phyloP scores from a whole-genome alignment of 2,888 invertebrate species.

The Neoitamus cyanurus region DNA sequence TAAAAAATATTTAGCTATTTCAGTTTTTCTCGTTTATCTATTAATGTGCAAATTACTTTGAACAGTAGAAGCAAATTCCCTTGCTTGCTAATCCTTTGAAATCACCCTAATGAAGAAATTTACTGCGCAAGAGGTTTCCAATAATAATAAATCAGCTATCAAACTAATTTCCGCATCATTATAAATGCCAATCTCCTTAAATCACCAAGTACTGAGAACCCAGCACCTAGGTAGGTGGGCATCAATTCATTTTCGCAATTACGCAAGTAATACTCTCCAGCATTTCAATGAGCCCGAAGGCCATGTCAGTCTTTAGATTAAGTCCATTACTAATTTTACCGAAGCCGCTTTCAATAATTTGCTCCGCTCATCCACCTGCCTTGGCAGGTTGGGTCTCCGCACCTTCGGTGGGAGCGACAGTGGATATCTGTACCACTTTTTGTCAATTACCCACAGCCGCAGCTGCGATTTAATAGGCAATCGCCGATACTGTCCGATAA shows the following conservation, averaged over 20 bases:
- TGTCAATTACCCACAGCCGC: not conserved
- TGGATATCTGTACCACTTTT: not conserved
- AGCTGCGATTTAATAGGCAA: not conserved
- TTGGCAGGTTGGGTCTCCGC: not conserved
- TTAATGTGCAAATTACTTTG: too few relatives aligned
- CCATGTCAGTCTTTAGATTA: not conserved
- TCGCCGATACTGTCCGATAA: not conserved
- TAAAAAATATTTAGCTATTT: too few relatives aligned
- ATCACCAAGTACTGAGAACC: not conserved
- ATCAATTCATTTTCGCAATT: not conserved
- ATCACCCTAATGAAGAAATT: not conserved
- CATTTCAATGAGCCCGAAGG: not conserved
- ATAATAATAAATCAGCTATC: not conserved
- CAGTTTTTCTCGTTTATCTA: too few relatives aligned
- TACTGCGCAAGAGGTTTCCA: not conserved
- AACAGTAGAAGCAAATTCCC: too few relatives aligned
- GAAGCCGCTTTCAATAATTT: not conserved
- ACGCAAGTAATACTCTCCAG: not conserved
- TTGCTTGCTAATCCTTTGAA: too few relatives aligned
- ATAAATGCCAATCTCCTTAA: not conserved
- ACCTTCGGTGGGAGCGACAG: not conserved
- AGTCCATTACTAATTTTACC: not conserved
- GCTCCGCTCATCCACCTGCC: not conserved
- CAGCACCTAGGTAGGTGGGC: not conserved
- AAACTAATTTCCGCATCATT: not conserved